Base-by-base conservation (phyloP, 2,113 vertebrate genomes). In the Microtus pennsylvanicus region DNA sequence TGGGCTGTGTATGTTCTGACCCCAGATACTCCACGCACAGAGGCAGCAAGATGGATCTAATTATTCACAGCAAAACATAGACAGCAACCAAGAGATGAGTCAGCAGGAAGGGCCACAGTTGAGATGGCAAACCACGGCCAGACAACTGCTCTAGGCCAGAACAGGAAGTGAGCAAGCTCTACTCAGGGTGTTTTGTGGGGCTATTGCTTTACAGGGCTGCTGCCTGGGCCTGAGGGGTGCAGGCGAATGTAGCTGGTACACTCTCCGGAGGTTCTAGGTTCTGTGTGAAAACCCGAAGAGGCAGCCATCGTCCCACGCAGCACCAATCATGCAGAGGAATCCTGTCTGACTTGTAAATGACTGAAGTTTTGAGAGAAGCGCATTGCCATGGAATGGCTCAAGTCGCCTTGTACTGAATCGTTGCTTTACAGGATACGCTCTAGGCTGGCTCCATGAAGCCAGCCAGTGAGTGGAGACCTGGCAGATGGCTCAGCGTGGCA, bases 1-100 rank as follows among this genome's bases (percentile, higher is more conserved):
- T 90, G 97, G 97, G 93, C 94, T 93, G 95, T 95, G 94, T 91
- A 98, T 97, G 96, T 97, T 97, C 97, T 97, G 97, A 95, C 93
- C 97, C 97, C 90, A 96, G 82, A 95, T 87, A 87, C 83, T 67
- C 93, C 94, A 94, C 83, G 91, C 93, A 94, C 86, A 82, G 90
- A 98, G 95, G 94, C 96, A 87, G 90, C 94, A 95, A 82, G 89
- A 93, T 45, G 8, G 91, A 86, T 94, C 75, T 91, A 65, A 45
- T 47, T 69, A 67, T 81, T 94, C 89, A 55, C 93, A 82, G 90
- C 82, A 90, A 94, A 96, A 90, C 76, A 93, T 90, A 93, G 96
- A 93, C 92, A 81, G 50, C 19, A 33, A 97, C 81, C 89, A n/a
- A 52, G 28, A 93, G 91, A 83, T 17, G 0, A 72, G 13, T 21